Percentiles rank a stretch among this genome's conserved stretches.
Conservation (phyloP, 2,888 invertebrate genomes). For the Torymus texanus region DNA sequence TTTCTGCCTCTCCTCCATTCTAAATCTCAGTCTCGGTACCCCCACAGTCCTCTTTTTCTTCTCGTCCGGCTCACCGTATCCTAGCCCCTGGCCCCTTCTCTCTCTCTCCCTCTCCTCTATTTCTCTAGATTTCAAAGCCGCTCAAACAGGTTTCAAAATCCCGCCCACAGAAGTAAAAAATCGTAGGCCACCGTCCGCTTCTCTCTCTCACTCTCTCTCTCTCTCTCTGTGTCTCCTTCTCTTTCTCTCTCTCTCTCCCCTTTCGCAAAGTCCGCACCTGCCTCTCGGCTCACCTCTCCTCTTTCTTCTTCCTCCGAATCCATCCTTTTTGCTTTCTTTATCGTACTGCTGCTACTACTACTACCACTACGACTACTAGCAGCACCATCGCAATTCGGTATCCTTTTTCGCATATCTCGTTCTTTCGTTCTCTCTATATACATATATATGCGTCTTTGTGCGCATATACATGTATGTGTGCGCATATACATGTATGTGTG, state of each 20-base stretch:
- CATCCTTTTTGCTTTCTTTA: constrained; percentile 22
- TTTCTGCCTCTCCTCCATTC: background rate
- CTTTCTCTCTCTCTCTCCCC: constrained; percentile 16
- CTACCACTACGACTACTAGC: background rate
- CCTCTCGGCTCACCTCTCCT: background rate
- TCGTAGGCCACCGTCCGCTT: constrained; percentile 61
- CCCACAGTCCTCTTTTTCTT: background rate
- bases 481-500: no score
- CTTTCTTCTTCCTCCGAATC: background rate
- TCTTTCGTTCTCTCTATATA: constrained; percentile 3
- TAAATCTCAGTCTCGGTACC: background rate
- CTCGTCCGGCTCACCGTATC: background rate
- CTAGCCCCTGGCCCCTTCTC: constrained; percentile 15
- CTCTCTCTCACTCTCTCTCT: constrained; percentile 14
- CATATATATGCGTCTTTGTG: no score
- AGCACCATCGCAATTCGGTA: background rate
- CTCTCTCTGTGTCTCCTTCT: constrained; percentile 18
- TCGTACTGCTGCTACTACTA: background rate
- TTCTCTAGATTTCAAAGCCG: constrained; percentile 60
- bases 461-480: background rate
- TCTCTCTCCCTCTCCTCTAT: constrained; percentile 23
- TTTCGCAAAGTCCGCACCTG: background rate
- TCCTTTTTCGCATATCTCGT: constrained; percentile 13
- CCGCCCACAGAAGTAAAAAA: constrained; percentile 72
- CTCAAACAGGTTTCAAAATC: constrained; percentile 74